Evolutionary conservation across 2,797 vertebrate species (phyloP).

Genomic region (Synanceia verrucosa): DNA sequence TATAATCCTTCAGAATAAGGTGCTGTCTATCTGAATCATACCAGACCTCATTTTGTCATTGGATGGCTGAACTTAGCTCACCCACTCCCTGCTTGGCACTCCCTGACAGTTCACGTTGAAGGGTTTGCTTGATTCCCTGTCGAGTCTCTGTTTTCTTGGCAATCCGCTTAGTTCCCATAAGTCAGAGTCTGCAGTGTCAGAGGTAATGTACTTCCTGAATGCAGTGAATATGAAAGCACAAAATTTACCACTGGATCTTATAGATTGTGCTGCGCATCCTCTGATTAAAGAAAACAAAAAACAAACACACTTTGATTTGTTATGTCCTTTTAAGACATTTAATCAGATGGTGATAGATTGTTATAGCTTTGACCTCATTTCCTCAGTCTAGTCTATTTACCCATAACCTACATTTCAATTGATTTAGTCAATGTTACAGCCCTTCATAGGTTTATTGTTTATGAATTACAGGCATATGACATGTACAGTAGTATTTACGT

Average conservation of each 20-base stretch:
- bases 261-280: conserved; percentile 10
- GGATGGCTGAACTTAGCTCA: conserved; percentile 51
- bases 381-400: conserved; percentile 27
- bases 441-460: conserved; percentile 16
- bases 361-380: conserved; percentile 45
- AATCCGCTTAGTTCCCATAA: conserved; percentile 52
- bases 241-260: conserved; percentile 19
- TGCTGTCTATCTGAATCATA: conserved; percentile 29
- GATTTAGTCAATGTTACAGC: conserved; percentile 27
- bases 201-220: conserved; percentile 49
- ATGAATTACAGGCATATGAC: conserved; percentile 21
- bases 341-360: conserved; percentile 29
- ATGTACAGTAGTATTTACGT: conserved; percentile 10
- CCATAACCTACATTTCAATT: conserved; percentile 39
- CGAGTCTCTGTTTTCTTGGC: conserved; percentile 55
- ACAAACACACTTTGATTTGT: conserved; percentile 22
- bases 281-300: conserved; percentile 34
- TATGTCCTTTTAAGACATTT: conserved; percentile 21
- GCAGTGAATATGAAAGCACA: conserved; percentile 19
- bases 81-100: conserved; percentile 49
- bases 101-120: conserved; percentile 52
- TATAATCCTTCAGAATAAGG: conserved; percentile 27
- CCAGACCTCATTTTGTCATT: conserved; percentile 43
- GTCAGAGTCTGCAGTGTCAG: conserved; percentile 65
- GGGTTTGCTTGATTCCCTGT: conserved; percentile 58